A percentile compares a stretch with the other conserved stretches of the same genome.
phyloP scores from a whole-genome alignment of 1,140 invertebrate species.

The Centruroides vittatus region DNA sequence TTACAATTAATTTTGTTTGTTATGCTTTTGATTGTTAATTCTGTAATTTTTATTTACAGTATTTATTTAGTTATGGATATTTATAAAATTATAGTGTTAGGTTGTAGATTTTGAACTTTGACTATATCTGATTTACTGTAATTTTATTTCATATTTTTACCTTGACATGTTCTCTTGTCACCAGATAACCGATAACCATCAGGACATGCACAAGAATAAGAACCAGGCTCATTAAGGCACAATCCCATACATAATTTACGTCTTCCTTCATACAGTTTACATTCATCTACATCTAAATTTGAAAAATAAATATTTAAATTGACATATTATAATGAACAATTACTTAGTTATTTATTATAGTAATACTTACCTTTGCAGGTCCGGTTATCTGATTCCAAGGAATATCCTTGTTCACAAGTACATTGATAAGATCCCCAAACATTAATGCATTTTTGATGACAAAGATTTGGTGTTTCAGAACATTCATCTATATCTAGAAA shows the following conservation, averaged over 20 bases:
- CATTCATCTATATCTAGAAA: conserved; percentile 43
- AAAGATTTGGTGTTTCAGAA: conserved; percentile 40
- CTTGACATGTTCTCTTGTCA: conserved; percentile 57
- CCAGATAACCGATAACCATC: conserved; percentile 56
- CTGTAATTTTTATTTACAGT: too few relatives aligned
- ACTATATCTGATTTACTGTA: too few relatives aligned
- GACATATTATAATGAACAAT: too few relatives aligned
- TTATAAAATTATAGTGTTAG: too few relatives aligned
- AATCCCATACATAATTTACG: conserved; percentile 56
- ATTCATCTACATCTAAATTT: conserved; percentile 73
- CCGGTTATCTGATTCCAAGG: conserved; percentile 52
- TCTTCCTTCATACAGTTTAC: conserved; percentile 46
- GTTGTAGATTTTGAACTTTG: too few relatives aligned
- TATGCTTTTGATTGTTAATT: too few relatives aligned
- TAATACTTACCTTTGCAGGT: conserved; percentile 28
- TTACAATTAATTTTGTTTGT: too few relatives aligned
- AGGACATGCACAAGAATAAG: conserved; percentile 73
- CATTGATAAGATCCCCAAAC: conserved; percentile 68
- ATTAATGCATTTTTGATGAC: conserved; percentile 72
- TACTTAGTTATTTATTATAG: too few relatives aligned
- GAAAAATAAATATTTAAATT: too few relatives aligned
- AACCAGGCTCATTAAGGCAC: conserved; percentile 77
- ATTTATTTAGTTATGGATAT: too few relatives aligned
- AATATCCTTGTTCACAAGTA: conserved; percentile 54
- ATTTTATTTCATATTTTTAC: conserved; percentile 28